Percentiles rank a stretch among this genome's conserved stretches.
phyloP scores from a whole-genome alignment of 2,113 vertebrate species.

The Regulus satrapa region DNA sequence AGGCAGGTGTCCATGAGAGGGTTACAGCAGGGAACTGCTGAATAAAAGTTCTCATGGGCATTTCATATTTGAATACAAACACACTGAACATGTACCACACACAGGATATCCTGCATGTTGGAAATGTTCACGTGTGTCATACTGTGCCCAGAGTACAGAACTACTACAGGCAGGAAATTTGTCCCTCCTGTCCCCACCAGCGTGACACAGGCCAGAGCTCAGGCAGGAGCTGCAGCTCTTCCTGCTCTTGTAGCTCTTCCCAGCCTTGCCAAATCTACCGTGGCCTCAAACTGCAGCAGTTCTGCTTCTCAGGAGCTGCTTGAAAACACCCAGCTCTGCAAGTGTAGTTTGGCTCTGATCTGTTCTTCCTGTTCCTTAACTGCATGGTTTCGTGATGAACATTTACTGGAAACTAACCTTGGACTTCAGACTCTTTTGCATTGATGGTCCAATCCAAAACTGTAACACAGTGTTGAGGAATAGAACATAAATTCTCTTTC shows the following conservation, averaged over 20 bases:
- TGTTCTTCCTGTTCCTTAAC: conserved; percentile 1
- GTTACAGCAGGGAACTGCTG: neutral
- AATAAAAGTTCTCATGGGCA: neutral
- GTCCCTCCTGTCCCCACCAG: neutral
- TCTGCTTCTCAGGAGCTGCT: neutral
- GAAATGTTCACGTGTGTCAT: neutral
- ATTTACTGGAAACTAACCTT: neutral
- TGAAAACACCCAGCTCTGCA: neutral
- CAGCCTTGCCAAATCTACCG: neutral
- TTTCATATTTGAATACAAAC: neutral
- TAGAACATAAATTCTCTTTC: neutral
- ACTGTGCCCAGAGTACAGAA: neutral
- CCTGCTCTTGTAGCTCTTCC: neutral
- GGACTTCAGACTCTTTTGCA: neutral
- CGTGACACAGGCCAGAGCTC: neutral
- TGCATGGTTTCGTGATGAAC: neutral
- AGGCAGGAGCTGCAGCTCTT: neutral
- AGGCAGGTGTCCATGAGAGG: neutral
- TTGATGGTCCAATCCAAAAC: neutral
- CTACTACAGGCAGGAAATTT: neutral
- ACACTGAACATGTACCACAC: neutral
- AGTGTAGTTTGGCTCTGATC: neutral
- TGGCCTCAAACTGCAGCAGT: neutral
- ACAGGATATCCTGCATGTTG: neutral
- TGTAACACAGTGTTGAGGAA: neutral